Conservation (phyloP, 2,113 vertebrate genomes). For the Carettochelys insculpta region DNA sequence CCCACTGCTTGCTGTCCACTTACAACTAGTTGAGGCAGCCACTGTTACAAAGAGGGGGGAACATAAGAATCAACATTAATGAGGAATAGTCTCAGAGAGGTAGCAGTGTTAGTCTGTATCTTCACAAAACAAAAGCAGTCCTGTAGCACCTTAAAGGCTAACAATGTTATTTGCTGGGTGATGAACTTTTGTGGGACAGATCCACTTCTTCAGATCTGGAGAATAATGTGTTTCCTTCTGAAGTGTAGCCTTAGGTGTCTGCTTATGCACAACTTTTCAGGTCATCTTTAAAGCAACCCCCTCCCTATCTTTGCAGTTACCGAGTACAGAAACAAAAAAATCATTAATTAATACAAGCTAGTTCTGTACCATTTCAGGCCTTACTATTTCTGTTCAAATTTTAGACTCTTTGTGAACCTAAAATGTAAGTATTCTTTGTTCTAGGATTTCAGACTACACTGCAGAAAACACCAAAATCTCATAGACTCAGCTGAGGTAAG, state of each 20-base stretch:
- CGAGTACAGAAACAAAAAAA: slow-evolving; percentile 29
- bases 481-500: neutral
- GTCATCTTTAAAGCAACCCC: slow-evolving; percentile 19
- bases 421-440: neutral
- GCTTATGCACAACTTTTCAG: slow-evolving; percentile 22
- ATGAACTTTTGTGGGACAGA: too few species aligned
- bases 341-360: slow-evolving; percentile 37
- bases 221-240: slow-evolving; percentile 34
- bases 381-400: slow-evolving; percentile 19
- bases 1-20: neutral
- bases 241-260: slow-evolving; percentile 34
- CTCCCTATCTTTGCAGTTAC: slow-evolving; percentile 12
- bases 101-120: too few species aligned
- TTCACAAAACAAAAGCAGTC: too few species aligned
- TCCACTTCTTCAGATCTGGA: too few species aligned
- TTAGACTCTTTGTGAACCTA: neutral
- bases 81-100: neutral
- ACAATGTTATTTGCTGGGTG: too few species aligned
- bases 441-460: slow-evolving; percentile 25
- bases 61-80: neutral
- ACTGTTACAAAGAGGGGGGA: neutral
- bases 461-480: slow-evolving; percentile 27
- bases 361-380: slow-evolving; percentile 24
- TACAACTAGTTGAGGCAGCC: neutral
- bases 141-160: too few species aligned